These are phyloP conservation scores for Thelaira solivaga DNA, from an alignment of 2,888 invertebrate species.

Conservation along the genomic window DNA sequence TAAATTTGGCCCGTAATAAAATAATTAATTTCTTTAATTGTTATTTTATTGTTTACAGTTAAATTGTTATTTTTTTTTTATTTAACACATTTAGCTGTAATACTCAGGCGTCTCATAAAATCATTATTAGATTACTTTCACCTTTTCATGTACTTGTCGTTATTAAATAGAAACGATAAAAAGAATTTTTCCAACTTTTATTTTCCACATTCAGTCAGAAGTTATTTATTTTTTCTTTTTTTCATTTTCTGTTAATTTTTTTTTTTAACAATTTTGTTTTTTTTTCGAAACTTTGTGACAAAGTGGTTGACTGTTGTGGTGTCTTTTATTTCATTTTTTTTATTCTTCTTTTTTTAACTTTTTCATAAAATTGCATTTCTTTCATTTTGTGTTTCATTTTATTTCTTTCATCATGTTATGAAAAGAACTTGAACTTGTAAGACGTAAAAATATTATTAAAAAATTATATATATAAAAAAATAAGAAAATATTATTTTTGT, in stretches of 20 bases:
- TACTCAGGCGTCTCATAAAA: not conserved
- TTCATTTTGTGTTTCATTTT: not conserved
- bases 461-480: constrained; percentile 2
- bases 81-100: too few relatives aligned
- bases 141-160: not conserved
- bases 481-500: too few relatives aligned
- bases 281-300: constrained; percentile 32
- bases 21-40: too few relatives aligned
- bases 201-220: constrained; percentile 5
- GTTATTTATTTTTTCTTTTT: constrained; percentile 3
- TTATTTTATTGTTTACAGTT: too few relatives aligned
- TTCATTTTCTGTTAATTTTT: constrained; percentile 49
- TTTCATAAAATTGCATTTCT: constrained; percentile 19
- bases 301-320: constrained; percentile 23
- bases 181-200: not conserved
- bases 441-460: constrained; percentile 5
- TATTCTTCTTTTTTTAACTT: not conserved
- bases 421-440: constrained; percentile 38
- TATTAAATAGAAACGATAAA: not conserved
- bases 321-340: too few relatives aligned
- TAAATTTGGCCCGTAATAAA: too few relatives aligned
- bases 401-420: constrained; percentile 1
- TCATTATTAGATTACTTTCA: not conserved
- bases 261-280: constrained; percentile 42
- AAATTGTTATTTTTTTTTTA: too few relatives aligned